A percentile compares a stretch with the other conserved stretches of the same genome.
These are phyloP conservation scores for Nomada goodeniana DNA, from an alignment of 2,888 invertebrate genomes.

Conservation along the genomic window DNA sequence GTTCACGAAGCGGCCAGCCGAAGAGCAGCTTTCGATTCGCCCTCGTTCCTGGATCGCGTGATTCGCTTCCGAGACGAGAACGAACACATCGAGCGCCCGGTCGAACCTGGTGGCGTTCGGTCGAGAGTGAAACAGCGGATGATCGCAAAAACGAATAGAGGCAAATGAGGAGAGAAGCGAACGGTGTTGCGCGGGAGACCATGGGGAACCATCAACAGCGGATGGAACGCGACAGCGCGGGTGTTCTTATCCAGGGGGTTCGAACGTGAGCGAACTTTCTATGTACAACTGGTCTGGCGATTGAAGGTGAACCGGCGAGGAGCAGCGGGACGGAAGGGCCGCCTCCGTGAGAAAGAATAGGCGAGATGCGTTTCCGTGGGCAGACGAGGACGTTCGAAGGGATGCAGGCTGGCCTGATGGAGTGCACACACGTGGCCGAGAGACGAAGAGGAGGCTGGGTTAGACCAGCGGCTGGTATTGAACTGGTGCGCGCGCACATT, in stretches of 20 bases:
- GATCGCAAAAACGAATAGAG: background rate
- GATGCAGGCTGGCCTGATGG: conserved; percentile 6
- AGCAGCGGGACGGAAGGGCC: conserved; percentile 34
- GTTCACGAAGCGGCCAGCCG: background rate
- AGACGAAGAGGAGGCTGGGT: conserved; percentile 63
- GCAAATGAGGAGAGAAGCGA: background rate
- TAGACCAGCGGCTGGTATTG: conserved; percentile 69
- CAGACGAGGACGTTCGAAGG: conserved; percentile 36
- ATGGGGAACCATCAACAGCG: conserved; percentile 20
- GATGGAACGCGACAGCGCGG: conserved; percentile 28
- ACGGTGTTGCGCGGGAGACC: background rate
- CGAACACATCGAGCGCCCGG: background rate
- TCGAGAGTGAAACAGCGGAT: background rate
- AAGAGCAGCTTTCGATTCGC: background rate
- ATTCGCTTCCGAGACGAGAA: conserved; percentile 11
- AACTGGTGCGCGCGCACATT: conserved; percentile 79
- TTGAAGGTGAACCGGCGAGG: conserved; percentile 11
- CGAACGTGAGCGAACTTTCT: conserved; percentile 65
- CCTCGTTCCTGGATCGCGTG: background rate
- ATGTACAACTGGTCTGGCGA: conserved; percentile 14
- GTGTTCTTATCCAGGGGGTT: conserved; percentile 19
- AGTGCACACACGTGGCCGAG: conserved; percentile 57
- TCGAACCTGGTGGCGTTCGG: background rate
- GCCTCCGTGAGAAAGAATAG: conserved; percentile 63
- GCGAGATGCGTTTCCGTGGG: conserved; percentile 77